phyloP scores from a whole-genome alignment of 2,888 invertebrate species.

The Lumbricus terrestris region DNA sequence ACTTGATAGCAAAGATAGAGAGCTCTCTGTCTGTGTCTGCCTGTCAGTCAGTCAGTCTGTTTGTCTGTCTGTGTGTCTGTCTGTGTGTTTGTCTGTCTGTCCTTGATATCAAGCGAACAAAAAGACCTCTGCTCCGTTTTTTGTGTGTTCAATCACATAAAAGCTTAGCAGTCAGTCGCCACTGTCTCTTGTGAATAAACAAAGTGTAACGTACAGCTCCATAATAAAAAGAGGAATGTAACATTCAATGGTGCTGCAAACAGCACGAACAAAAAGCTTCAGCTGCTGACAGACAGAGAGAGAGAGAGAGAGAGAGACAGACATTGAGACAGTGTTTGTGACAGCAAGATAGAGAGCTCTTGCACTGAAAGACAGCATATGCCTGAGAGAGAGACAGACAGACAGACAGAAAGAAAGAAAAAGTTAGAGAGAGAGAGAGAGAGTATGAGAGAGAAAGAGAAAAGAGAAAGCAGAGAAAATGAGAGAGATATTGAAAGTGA shows the following conservation, averaged over 20 bases:
- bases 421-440: background rate
- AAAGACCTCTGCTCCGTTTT: background rate
- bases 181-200: background rate
- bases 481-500: background rate
- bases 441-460: background rate
- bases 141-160: background rate
- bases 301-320: conserved; percentile 18
- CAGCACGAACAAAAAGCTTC: conserved; percentile 22
- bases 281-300: background rate
- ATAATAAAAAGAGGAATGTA: background rate
- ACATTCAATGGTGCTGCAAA: background rate
- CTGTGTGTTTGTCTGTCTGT: background rate
- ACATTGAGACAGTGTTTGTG: background rate
- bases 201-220: background rate
- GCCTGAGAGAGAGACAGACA: background rate
- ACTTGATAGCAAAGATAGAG: too few relatives aligned
- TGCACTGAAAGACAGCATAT: background rate
- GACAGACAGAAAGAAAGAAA: background rate
- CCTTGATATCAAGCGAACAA: too few relatives aligned
- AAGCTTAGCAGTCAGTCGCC: background rate
- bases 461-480: background rate
- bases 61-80: conserved; percentile 13
- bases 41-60: background rate
- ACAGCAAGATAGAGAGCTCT: background rate
- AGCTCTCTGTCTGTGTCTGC: background rate